phyloP scores from a whole-genome alignment of 1,140 invertebrate genomes.

The Phocides pigmalion region DNA sequence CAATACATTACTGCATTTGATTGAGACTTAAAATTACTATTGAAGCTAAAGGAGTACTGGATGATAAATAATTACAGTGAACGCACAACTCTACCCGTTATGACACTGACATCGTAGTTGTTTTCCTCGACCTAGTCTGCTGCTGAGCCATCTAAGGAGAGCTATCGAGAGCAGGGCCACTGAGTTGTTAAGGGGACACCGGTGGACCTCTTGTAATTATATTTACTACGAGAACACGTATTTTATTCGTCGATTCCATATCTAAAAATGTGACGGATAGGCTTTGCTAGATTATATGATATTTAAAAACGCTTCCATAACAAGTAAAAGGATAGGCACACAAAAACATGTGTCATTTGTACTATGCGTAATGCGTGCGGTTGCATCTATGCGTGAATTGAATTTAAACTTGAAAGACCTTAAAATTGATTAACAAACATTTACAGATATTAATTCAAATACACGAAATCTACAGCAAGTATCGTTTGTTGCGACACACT shows the following conservation, averaged over 20 bases:
- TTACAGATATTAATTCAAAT: constrained; percentile 54
- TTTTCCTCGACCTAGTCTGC: constrained; percentile 82
- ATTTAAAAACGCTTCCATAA: too few species aligned
- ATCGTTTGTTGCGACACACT: constrained; percentile 78
- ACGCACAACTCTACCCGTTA: constrained; percentile 45
- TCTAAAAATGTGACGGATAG: too few species aligned
- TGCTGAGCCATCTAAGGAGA: constrained; percentile 81
- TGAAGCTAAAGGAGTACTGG: constrained; percentile 51
- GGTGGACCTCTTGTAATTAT: constrained; percentile 59
- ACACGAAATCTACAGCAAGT: constrained; percentile 71
- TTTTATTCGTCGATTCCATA: constrained; percentile 20
- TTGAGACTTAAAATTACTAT: background rate
- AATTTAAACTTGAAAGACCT: background rate
- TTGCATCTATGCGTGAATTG: background rate
- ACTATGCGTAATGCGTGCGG: background rate
- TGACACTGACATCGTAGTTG: constrained; percentile 79
- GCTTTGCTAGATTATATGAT: too few species aligned
- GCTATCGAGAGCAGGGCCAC: constrained; percentile 81
- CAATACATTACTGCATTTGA: constrained; percentile 20
- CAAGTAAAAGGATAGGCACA: background rate
- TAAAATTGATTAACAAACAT: constrained; percentile 21
- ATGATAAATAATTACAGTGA: constrained; percentile 35
- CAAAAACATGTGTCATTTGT: background rate
- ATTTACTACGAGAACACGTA: constrained; percentile 38
- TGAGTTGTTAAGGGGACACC: constrained; percentile 75